Percentiles rank a stretch among this genome's conserved stretches.
These are phyloP conservation scores for Eilema sororculum DNA, from an alignment of 2,888 invertebrate species.

Conservation along the genomic window DNA sequence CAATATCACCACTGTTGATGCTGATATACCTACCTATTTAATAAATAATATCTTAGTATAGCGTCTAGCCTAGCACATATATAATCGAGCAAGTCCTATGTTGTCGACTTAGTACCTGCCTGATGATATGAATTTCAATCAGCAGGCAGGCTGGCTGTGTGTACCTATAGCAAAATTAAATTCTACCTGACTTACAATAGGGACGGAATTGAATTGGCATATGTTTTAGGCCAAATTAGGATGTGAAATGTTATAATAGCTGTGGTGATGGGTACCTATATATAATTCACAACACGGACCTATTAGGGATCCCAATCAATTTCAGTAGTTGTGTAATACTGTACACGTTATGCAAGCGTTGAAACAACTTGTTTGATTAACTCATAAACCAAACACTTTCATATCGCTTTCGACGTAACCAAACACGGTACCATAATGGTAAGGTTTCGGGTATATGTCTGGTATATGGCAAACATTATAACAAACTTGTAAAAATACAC, in stretches of 20 bases:
- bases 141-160: no score
- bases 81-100: background rate
- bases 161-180: background rate
- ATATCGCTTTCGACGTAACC: constrained; percentile 58
- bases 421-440: constrained; percentile 43
- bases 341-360: constrained; percentile 45
- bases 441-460: constrained; percentile 19
- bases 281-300: constrained; percentile 8
- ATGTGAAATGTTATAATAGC: constrained; percentile 20
- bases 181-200: background rate
- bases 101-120: background rate
- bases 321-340: constrained; percentile 38
- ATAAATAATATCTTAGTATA: background rate
- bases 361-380: constrained; percentile 48
- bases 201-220: background rate
- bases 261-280: background rate
- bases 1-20: background rate
- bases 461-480: constrained; percentile 21
- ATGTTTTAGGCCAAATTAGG: constrained; percentile 9
- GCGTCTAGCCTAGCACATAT: background rate
- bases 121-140: constrained; percentile 10
- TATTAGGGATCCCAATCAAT: constrained; percentile 35
- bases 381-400: constrained; percentile 61
- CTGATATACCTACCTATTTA: background rate
- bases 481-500: constrained; percentile 29